Evolutionary conservation across 2,797 vertebrate species (phyloP).

Genomic region (Chaetophractus vellerosus): DNA sequence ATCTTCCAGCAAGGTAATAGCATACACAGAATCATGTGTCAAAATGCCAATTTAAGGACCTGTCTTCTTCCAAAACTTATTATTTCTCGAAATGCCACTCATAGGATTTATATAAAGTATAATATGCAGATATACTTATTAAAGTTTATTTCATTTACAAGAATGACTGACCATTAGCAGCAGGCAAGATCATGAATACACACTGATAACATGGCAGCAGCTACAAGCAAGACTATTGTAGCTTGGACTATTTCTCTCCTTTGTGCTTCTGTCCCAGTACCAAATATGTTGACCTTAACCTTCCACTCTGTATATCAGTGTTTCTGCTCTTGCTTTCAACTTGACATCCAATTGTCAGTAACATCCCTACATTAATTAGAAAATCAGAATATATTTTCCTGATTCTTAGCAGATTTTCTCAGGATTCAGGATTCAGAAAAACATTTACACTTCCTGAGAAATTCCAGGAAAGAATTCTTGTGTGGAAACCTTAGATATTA

Average conservation of each 20-base stretch:
- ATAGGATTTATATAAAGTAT: neutral
- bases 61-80: neutral
- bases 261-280: neutral
- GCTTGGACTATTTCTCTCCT: neutral
- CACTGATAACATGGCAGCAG: neutral
- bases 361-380: neutral
- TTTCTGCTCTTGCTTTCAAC: neutral
- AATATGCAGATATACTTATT: neutral
- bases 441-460: neutral
- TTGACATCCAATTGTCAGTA: neutral
- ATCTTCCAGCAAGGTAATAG: neutral
- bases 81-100: neutral
- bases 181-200: neutral
- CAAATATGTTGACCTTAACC: neutral
- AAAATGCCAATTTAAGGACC: neutral
- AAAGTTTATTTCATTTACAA: neutral
- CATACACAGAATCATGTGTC: neutral
- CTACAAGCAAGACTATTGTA: neutral
- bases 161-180: neutral
- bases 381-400: neutral
- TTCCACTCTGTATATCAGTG: neutral
- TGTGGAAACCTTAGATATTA: neutral
- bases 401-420: neutral
- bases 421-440: neutral
- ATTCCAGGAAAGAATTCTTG: neutral